Percentiles rank a stretch among this genome's conserved stretches.
phyloP scores from a whole-genome alignment of 2,113 vertebrate species.

The Brachypodius melanocephalos region DNA sequence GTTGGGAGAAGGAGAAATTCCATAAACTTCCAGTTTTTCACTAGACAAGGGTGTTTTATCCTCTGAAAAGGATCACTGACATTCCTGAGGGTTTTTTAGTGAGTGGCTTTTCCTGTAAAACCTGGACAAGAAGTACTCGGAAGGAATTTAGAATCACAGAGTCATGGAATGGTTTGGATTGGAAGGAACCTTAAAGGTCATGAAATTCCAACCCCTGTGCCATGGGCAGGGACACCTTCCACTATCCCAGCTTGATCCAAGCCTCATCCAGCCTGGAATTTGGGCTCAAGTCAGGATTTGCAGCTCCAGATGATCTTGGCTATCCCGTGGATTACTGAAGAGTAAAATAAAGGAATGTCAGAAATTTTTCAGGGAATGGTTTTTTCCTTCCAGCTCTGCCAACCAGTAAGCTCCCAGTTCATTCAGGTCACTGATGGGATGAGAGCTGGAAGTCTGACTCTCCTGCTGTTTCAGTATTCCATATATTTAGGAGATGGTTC shows the following conservation, averaged over 20 bases:
- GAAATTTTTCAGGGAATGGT: not conserved
- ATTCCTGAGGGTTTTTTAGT: not conserved
- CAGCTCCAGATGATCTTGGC: not conserved
- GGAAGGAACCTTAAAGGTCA: not conserved
- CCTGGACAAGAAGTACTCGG: not conserved
- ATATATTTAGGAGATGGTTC: not conserved
- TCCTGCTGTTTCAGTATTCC: not conserved
- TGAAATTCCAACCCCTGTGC: not conserved
- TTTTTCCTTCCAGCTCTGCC: not conserved
- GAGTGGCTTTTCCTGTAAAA: not conserved
- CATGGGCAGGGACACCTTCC: not conserved
- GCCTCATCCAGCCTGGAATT: not conserved
- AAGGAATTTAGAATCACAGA: not conserved
- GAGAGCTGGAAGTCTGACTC: not conserved
- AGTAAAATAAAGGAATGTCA: not conserved
- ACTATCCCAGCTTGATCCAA: not conserved
- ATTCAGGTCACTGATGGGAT: conserved; percentile 9
- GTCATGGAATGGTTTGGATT: not conserved
- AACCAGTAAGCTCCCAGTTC: not conserved
- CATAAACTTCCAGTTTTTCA: not conserved
- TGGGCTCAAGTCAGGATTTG: not conserved
- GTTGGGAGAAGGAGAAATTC: not conserved
- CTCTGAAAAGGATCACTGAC: not conserved
- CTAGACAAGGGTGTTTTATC: not conserved
- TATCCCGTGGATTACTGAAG: not conserved